Percentiles rank a stretch among this genome's conserved stretches.
phyloP scores from a whole-genome alignment of 2,888 invertebrate genomes.

The Aphrophora alni region DNA sequence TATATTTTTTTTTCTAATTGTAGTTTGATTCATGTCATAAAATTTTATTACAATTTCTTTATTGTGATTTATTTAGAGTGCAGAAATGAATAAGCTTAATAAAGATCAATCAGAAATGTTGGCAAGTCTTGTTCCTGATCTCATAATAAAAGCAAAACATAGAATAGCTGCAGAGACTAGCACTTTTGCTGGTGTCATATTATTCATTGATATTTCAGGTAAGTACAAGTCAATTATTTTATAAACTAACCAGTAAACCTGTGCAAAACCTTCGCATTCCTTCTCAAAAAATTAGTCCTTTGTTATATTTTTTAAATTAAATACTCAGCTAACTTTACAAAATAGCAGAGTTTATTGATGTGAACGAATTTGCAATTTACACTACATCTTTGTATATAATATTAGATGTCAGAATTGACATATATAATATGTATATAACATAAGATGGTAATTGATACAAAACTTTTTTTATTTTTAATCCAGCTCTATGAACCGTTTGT shows the following conservation, averaged over 20 bases:
- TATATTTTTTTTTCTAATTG: neutral
- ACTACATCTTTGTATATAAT: too few species aligned
- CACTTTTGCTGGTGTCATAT: neutral
- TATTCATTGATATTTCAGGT: neutral
- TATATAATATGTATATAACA: too few species aligned
- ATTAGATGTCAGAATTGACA: too few species aligned
- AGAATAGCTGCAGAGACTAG: neutral
- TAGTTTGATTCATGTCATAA: neutral
- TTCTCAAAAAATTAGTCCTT: too few species aligned
- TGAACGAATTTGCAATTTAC: neutral
- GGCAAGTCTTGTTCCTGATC: neutral
- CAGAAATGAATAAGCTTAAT: neutral
- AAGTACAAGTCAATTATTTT: neutral
- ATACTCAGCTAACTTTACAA: neutral
- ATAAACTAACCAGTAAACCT: neutral
- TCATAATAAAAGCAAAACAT: neutral
- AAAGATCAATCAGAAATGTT: neutral
- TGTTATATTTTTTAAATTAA: neutral
- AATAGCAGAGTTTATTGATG: neutral
- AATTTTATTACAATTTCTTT: neutral
- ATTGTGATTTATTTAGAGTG: neutral
- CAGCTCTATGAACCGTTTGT: too few species aligned
- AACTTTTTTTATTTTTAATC: too few species aligned
- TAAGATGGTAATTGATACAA: too few species aligned
- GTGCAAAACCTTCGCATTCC: too few species aligned